Evolutionary conservation across 1,140 invertebrate species (phyloP).

Genomic region (Reticulitermes speratus): DNA sequence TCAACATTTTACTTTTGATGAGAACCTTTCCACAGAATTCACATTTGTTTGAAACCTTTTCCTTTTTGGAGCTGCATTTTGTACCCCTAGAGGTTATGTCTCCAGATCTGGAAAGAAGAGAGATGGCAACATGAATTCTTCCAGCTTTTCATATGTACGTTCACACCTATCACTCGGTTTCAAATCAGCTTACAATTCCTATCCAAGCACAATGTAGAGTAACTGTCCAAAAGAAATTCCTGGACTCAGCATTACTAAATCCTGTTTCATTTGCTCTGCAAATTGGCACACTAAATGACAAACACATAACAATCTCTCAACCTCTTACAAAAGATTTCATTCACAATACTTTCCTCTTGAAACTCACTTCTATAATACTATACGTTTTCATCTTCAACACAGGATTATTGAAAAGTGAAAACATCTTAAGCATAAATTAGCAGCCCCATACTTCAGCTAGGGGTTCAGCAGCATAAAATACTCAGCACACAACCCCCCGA

Average conservation of each 20-base stretch:
- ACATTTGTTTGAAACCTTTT: conserved; percentile 26
- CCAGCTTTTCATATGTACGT: neutral
- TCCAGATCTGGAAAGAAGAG: conserved; percentile 29
- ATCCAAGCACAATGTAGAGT: neutral
- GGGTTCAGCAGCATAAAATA: too few species aligned
- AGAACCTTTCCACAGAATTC: conserved; percentile 65
- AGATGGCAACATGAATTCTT: conserved; percentile 12
- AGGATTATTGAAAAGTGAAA: neutral
- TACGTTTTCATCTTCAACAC: neutral
- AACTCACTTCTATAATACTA: neutral
- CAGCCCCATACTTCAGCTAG: too few species aligned
- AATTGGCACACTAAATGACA: neutral
- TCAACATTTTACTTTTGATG: conserved; percentile 31
- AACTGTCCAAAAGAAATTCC: neutral
- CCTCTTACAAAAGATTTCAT: too few species aligned
- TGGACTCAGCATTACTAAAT: neutral
- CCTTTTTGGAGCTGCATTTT: conserved; percentile 21
- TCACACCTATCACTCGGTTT: too few species aligned
- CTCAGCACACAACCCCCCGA: too few species aligned
- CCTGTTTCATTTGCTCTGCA: too few species aligned
- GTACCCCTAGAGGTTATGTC: conserved; percentile 20
- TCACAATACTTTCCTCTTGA: neutral
- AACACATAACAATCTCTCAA: neutral
- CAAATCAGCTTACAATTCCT: too few species aligned
- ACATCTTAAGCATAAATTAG: neutral